Percentiles rank a stretch among this genome's conserved stretches.
phyloP scores from a whole-genome alignment of 2,797 vertebrate species.

The Pseudochirops cupreus region DNA sequence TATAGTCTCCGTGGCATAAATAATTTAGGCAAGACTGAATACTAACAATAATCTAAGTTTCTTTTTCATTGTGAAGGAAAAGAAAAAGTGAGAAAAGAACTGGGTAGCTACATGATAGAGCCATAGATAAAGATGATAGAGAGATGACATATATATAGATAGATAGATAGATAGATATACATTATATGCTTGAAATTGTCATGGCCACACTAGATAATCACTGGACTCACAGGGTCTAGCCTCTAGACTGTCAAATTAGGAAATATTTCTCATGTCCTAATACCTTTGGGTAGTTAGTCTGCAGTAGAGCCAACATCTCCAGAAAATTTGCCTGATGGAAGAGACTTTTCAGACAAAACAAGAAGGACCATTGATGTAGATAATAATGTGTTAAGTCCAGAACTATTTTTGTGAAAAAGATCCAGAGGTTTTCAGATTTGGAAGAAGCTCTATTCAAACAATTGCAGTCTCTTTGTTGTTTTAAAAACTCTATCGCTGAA shows the following conservation, averaged over 20 bases:
- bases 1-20: neutral
- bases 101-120: neutral
- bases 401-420: neutral
- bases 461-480: neutral
- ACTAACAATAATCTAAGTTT: neutral
- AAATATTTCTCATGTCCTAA: neutral
- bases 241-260: conserved; percentile 19
- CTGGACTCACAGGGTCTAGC: neutral
- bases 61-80: neutral
- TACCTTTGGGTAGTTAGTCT: conserved; percentile 11
- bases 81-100: neutral
- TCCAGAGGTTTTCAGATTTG: neutral
- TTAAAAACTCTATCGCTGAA: neutral
- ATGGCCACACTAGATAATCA: neutral
- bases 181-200: conserved; percentile 28
- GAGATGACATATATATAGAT: neutral
- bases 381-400: neutral
- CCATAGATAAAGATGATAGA: too few relatives aligned
- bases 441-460: neutral
- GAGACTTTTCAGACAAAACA: conserved; percentile 34
- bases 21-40: neutral
- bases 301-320: neutral
- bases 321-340: neutral
- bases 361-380: neutral
- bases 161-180: too few relatives aligned